Percentiles rank a stretch among this genome's conserved stretches.
Evolutionary conservation across 1,140 invertebrate genomes (phyloP).

Genomic region (Drosophila hydei): DNA sequence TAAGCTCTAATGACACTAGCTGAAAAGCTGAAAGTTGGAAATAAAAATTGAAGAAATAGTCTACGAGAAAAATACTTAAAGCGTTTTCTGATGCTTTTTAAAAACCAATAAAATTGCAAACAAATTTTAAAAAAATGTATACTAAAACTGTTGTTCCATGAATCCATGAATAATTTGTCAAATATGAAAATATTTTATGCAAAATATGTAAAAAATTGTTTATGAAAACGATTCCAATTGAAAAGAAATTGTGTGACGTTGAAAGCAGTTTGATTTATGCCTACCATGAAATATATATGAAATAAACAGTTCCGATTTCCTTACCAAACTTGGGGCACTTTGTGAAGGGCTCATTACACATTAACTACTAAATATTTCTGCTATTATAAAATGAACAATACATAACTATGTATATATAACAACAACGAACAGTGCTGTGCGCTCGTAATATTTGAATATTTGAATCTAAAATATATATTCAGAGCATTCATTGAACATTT

Average conservation of each 20-base stretch:
- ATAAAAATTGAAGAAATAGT: too few relatives aligned
- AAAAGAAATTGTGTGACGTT: conserved; percentile 17
- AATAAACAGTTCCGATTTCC: conserved; percentile 3
- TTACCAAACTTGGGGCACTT: conserved; percentile 63
- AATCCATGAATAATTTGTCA: too few relatives aligned
- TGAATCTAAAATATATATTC: background rate
- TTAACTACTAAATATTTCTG: background rate
- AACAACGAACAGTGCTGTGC: conserved; percentile 22
- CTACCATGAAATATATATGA: conserved; percentile 8
- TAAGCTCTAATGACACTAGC: too few relatives aligned
- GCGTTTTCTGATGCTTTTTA: too few relatives aligned
- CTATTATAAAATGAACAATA: conserved; percentile 38
- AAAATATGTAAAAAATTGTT: conserved; percentile 33
- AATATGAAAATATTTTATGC: conserved; percentile 25
- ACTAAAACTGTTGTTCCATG: too few relatives aligned
- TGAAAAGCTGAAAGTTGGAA: too few relatives aligned
- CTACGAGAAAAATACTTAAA: too few relatives aligned
- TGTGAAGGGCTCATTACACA: conserved; percentile 58
- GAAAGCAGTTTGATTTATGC: conserved; percentile 2
- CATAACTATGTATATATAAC: conserved; percentile 1
- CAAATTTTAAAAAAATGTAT: too few relatives aligned
- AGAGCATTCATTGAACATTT: background rate
- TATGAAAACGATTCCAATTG: conserved; percentile 7
- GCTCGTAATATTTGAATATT: background rate
- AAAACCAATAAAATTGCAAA: too few relatives aligned